Base-by-base conservation (phyloP, 1,140 invertebrate genomes). In the Conus ventricosus region DNA sequence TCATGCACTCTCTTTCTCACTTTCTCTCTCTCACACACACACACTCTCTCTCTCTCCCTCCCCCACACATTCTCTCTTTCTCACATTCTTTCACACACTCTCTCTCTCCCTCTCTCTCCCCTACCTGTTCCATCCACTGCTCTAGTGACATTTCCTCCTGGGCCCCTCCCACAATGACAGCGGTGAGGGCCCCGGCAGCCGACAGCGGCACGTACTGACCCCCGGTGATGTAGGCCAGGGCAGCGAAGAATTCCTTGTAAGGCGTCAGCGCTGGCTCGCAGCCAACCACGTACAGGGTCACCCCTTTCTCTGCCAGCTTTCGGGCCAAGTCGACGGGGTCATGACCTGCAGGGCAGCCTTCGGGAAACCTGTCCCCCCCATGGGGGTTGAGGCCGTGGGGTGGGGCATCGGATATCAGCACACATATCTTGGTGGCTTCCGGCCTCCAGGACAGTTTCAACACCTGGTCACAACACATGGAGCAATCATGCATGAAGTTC, bases 221-320 rank as follows among this genome's bases (percentile, higher is more conserved):
- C 94, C 94, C 93, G n/a, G 94, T 94, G 23, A 91, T 60, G 84
- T 92, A 92, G 0, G 93, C 94, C 39, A 94, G 27, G 20, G 92
- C 92, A 81, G 90, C 91, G 89, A 94, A 94, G 85, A 94, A 94
- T n/a, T 94, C 93, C 89, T 93, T 93, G 87, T 93, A 94, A 13
- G 91, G 91, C n/a, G 84, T 86, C 8, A 94, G 91, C 4, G 89
- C 85, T 7, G 94, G 93, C 84, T 94, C 94, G 87, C 92, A 93
- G 0, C 93, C 94, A 53, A 92, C 92, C 20, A 90, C 88, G 75
- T 94, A 94, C 57, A 94, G 81, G 1, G 92, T 93, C 10, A 94
- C 90, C 23, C 89, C 91, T 67, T 94, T 94, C 84, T 94, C 88
- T 3, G 93, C 93, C 78, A 94, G 84, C 84, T 93, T 53, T 1